These are phyloP conservation scores for Pristionchus maxplancki DNA, from an alignment of 2,888 invertebrate species.

Conservation along the genomic window DNA sequence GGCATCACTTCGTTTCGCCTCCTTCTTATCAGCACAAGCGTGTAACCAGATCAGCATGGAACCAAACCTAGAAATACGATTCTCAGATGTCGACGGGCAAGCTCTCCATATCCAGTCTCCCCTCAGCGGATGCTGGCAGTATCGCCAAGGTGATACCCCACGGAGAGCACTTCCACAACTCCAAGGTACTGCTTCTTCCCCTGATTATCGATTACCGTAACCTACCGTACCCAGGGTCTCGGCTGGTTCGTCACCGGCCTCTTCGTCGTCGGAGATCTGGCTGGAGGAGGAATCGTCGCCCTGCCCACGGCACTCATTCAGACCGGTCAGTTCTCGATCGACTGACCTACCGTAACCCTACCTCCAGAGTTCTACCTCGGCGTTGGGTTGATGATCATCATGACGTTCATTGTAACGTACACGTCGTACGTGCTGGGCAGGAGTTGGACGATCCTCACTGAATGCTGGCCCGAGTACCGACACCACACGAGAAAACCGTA, in stretches of 20 bases:
- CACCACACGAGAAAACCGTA: slow-evolving; percentile 74
- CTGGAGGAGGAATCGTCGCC: slow-evolving; percentile 74
- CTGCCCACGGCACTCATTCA: slow-evolving; percentile 74
- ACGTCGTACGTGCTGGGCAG: slow-evolving; percentile 73
- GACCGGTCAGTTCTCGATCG: slow-evolving; percentile 59
- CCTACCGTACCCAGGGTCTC: slow-evolving; percentile 56
- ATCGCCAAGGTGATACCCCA: slow-evolving; percentile 18
- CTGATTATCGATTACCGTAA: neutral
- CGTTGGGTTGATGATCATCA: slow-evolving; percentile 63
- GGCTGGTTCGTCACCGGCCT: slow-evolving; percentile 73
- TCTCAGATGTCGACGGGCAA: slow-evolving; percentile 46
- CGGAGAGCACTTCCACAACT: slow-evolving; percentile 48
- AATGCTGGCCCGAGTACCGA: slow-evolving; percentile 68
- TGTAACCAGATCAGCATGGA: too few relatives aligned
- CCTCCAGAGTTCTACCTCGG: slow-evolving; percentile 68
- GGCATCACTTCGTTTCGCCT: too few relatives aligned
- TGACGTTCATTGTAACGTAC: slow-evolving; percentile 67
- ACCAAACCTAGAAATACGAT: too few relatives aligned
- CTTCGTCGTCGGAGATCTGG: slow-evolving; percentile 74
- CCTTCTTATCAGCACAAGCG: too few relatives aligned
- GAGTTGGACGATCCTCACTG: slow-evolving; percentile 72
- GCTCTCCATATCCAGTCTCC: neutral
- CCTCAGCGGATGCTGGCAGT: slow-evolving; percentile 21
- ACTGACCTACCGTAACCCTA: neutral
- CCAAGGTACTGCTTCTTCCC: neutral